phyloP scores from a whole-genome alignment of 2,113 vertebrate species.

The Dasyornis broadbenti region DNA sequence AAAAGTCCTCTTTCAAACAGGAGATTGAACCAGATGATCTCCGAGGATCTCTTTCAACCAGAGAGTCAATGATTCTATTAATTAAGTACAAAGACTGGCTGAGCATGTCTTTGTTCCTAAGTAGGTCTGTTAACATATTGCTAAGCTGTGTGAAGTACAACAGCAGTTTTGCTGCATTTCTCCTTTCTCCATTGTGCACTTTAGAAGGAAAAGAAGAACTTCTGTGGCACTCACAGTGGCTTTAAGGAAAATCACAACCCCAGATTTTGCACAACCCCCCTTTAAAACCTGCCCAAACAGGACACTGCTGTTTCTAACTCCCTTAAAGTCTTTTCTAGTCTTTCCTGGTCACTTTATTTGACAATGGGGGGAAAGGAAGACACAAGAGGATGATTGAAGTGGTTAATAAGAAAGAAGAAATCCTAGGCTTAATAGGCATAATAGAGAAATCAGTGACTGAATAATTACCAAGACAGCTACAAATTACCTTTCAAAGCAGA shows the following conservation, averaged over 20 bases:
- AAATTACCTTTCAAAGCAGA: not conserved
- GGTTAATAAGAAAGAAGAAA: not conserved
- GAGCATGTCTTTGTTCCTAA: not conserved
- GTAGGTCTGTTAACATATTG: not conserved
- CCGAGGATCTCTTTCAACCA: not conserved
- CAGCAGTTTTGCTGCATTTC: accelerated
- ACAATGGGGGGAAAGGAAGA: not conserved
- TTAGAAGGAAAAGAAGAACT: not conserved
- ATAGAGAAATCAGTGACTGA: not conserved
- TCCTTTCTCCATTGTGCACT: not conserved
- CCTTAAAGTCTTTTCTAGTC: not conserved
- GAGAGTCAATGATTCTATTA: not conserved
- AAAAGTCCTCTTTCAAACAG: not conserved
- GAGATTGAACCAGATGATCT: not conserved
- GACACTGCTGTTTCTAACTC: not conserved
- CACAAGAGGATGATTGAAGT: not conserved
- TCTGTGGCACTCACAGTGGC: not conserved
- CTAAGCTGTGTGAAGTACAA: not conserved
- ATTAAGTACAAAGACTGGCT: not conserved
- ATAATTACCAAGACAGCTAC: not conserved
- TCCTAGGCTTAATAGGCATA: not conserved
- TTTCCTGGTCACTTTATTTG: not conserved
- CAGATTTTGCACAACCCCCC: not conserved
- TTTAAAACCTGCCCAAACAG: not conserved
- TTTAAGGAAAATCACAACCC: not conserved